Evolutionary conservation across 2,113 vertebrate genomes (phyloP).

Genomic region (Scomber colias): DNA sequence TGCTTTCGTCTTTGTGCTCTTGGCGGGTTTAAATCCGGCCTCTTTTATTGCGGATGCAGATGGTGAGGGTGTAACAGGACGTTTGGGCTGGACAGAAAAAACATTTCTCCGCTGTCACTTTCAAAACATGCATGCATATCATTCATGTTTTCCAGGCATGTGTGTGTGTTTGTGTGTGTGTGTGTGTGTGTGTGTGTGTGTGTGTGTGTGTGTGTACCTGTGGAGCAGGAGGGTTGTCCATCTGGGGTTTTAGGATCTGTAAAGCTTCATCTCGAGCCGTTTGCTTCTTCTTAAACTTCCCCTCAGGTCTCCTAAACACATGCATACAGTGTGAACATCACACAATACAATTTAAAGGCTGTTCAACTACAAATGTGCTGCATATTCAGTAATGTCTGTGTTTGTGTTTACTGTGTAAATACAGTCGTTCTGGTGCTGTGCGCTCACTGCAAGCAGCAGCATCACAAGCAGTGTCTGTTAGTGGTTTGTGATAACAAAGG

Average conservation of each 20-base stretch:
- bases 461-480: not conserved
- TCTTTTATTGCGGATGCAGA: constrained; percentile 66
- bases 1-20: constrained; percentile 73
- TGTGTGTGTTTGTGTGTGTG: not conserved
- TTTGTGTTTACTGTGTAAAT: constrained; percentile 11
- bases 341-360: not conserved
- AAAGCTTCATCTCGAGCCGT: constrained; percentile 94
- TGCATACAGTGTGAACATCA: constrained; percentile 12
- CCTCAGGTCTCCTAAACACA: constrained; percentile 78
- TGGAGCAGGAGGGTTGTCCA: constrained; percentile 80
- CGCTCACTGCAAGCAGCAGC: constrained; percentile 12
- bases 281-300: constrained; percentile 89
- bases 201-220: constrained; percentile 67
- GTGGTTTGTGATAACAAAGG: constrained; percentile 11
- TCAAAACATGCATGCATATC: not conserved
- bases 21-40: constrained; percentile 84
- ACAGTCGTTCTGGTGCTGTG: constrained; percentile 22
- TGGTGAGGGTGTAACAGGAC: constrained; percentile 46
- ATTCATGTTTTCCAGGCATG: no score
- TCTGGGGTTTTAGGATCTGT: constrained; percentile 92
- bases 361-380: constrained; percentile 10
- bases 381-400: no score
- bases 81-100: constrained; percentile 66
- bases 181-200: not conserved
- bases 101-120: not conserved